Evolutionary conservation across 2,113 vertebrate genomes (phyloP), one percentile per base, ranked within the genome.

Genomic region (Chionomys nivalis): DNA sequence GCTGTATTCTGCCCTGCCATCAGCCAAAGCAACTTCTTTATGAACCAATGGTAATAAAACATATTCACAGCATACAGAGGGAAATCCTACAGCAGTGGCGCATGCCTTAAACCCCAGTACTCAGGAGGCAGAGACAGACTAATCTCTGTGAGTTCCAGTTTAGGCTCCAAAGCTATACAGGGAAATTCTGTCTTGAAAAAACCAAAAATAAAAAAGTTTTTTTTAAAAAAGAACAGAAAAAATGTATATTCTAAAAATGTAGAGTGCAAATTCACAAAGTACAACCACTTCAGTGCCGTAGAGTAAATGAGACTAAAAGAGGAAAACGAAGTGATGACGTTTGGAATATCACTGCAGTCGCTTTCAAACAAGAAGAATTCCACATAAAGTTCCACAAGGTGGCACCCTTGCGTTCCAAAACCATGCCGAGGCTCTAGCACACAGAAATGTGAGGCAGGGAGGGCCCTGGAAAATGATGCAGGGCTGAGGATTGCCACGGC

Each of bases 331-430:
- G 24, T 31, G 52, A n/a, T 36, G 6, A 21, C 42, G 0, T 5
- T 63, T 55, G 44, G 44, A 13, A 10, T 19, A 5, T 7, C 42
- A 1, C 9, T 4, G 0, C 49, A 0, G 36, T 19, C 5, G 3
- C 70, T 87, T 90, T 26, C 49, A 66, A 79, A 75, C 26, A 83
- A 55, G 28, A 42, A 68, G 39, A n/a, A 19, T 26, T 68, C 63
- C 82, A 39, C 21, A 36, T 42, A 70, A 77, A 28, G 10, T n/a
- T 85, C 96, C 96, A 95, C 96, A 89, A 96, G 96, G 86, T 95
- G 96, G 96, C 96, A 73, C 92, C 63, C 77, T 95, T 86, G 94
- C 90, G 73, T 78, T 58, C 77, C 89, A 65, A 79, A 89, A 91
- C 24, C 63, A 49, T 13, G 31, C 42, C 63, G 13, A 47, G 23